A percentile compares a stretch with the other conserved stretches of the same genome.
These are phyloP conservation scores for Antechinus flavipes DNA, from an alignment of 2,113 vertebrate genomes.

Conservation along the genomic window DNA sequence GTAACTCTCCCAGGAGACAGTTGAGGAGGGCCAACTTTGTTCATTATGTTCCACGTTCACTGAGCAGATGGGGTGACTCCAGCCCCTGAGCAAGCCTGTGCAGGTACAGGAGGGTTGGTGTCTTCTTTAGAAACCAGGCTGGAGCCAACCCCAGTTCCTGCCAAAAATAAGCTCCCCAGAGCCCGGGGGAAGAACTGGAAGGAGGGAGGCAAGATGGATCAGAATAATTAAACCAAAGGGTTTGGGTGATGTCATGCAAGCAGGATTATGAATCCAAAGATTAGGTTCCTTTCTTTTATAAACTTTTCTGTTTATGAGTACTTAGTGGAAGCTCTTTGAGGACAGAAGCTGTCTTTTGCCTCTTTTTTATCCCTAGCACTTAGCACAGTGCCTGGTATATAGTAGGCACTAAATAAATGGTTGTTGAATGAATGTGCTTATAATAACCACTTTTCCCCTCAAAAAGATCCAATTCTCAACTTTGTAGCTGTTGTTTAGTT, in stretches of 20 bases:
- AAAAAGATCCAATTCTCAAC: not conserved
- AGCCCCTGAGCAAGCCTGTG: constrained; percentile 61
- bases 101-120: constrained; percentile 70
- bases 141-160: not conserved
- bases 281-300: not conserved
- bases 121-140: constrained; percentile 33
- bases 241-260: constrained; percentile 13
- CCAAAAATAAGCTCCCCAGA: not conserved
- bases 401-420: not conserved
- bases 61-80: not conserved
- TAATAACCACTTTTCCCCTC: not conserved
- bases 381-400: not conserved
- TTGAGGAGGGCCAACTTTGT: constrained; percentile 73
- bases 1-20: constrained; percentile 10
- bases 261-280: constrained; percentile 20
- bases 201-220: not conserved
- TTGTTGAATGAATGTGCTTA: not conserved
- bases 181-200: accelerated
- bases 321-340: not conserved
- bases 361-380: not conserved
- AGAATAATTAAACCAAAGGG: constrained; percentile 32
- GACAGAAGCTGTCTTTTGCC: not conserved
- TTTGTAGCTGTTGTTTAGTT: not conserved
- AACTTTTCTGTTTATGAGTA: not conserved
- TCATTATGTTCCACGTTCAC: constrained; percentile 62